These are phyloP conservation scores for Eurystomus gularis DNA, from an alignment of 2,113 vertebrate species.

Conservation along the genomic window DNA sequence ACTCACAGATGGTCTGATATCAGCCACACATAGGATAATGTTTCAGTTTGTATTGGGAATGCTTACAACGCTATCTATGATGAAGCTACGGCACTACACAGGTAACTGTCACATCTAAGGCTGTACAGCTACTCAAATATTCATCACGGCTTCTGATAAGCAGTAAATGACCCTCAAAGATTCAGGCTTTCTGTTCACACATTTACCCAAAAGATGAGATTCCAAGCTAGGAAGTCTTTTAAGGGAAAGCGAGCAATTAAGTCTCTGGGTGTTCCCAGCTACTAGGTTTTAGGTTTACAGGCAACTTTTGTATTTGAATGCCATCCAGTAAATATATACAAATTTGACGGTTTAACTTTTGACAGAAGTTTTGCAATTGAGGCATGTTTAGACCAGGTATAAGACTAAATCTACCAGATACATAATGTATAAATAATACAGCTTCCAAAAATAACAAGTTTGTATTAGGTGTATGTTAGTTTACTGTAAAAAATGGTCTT, in stretches of 20 bases:
- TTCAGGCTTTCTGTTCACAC: neutral
- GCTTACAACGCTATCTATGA: conserved; percentile 35
- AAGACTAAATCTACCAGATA: neutral
- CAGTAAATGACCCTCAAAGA: neutral
- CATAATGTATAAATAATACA: neutral
- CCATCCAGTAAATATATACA: neutral
- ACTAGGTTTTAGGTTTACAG: neutral
- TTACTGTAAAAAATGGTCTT: neutral
- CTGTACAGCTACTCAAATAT: conserved; percentile 10
- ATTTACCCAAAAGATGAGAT: neutral
- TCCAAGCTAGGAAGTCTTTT: neutral
- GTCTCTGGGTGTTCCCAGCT: neutral
- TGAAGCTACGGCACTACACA: conserved; percentile 1
- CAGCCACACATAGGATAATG: neutral
- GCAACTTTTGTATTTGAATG: neutral
- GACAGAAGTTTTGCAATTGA: neutral
- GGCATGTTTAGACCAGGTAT: neutral
- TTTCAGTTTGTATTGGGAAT: neutral
- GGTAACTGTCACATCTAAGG: conserved; percentile 30
- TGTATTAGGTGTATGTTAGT: neutral
- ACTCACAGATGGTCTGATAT: conserved; percentile 24
- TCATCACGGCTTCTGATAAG: conserved; percentile 8
- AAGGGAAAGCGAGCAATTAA: neutral
- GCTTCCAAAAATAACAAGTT: neutral
- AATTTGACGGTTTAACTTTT: neutral